Conservation (phyloP, 2,797 vertebrate species). For the Astyanax mexicanus region DNA sequence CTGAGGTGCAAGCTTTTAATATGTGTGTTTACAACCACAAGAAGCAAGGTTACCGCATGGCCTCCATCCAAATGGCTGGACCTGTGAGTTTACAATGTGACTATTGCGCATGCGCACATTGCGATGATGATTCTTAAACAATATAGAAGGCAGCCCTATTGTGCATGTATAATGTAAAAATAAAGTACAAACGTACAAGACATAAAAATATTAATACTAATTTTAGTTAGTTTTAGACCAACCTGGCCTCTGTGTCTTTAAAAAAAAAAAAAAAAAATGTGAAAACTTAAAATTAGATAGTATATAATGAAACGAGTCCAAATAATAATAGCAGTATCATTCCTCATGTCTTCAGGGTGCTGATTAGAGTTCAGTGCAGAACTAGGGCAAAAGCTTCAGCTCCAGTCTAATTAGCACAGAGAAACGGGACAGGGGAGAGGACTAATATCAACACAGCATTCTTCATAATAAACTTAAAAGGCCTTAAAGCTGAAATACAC, state of each 20-base stretch:
- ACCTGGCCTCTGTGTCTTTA: background rate
- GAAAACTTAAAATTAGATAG: slow-evolving; percentile 4
- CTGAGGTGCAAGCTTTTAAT: too few species aligned
- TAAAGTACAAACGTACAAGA: too few species aligned
- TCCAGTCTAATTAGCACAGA: slow-evolving; percentile 51
- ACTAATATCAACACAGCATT: slow-evolving; percentile 3
- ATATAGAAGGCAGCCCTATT: too few species aligned
- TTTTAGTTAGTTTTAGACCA: background rate
- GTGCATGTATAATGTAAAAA: too few species aligned
- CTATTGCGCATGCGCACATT: too few species aligned
- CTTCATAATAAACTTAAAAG: background rate
- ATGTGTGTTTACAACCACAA: too few species aligned
- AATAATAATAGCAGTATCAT: slow-evolving; percentile 54
- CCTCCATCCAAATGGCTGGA: too few species aligned
- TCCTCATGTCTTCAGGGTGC: slow-evolving; percentile 49
- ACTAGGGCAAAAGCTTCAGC: slow-evolving; percentile 48
- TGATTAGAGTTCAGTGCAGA: slow-evolving; percentile 48
- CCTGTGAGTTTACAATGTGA: too few species aligned
- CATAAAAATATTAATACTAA: background rate
- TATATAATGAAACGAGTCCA: slow-evolving; percentile 46
- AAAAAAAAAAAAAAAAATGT: slow-evolving; percentile 5
- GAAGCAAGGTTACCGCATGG: too few species aligned
- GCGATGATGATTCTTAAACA: too few species aligned
- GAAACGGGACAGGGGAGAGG: slow-evolving; percentile 45
- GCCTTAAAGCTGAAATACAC: too few species aligned